Evolutionary conservation across 2,113 vertebrate genomes (phyloP), one percentile per base, ranked within the genome.

Genomic region (Proteles cristata): DNA sequence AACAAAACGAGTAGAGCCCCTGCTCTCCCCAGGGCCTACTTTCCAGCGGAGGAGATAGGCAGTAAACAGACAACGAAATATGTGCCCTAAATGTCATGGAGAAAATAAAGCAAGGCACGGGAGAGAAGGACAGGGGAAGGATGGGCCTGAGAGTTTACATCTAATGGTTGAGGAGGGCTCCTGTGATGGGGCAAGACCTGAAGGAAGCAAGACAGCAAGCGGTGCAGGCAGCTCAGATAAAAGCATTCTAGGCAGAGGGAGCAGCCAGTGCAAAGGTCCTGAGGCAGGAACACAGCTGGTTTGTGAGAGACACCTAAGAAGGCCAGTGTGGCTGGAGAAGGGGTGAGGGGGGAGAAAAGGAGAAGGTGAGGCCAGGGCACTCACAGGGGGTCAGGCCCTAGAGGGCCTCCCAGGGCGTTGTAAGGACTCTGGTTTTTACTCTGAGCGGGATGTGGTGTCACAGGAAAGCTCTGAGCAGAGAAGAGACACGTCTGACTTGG

Each of bases 231-330:
- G 55, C 28, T 4, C 31, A 88, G 35, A 31, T 35, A 84, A 80
- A 80, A 65, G 7, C 25, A 43, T 65, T 77, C 26, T 8, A 63
- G 31, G 45, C 73, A 74, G 35, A 71, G 25, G n/a, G n/a, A 93
- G 50, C 4, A 71, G 48, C 16, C 80, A 61, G 85, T 77, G 19
- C 65, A 88, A 94, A 97, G 65, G 39, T 84, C 81, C 88, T 93
- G 81, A 90, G 76, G 81, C 50, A 92, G 68, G 50, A 31, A 48
- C 6, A 23, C n/a, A 48, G 31, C 50, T 65, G 10, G 15, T 85
- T 25, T 76, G 25, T 80, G n/a, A 77, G 15, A 21, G 65, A 45
- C 2, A n/a, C 11, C 15, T 3, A 69, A 91, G 88, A 63, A 95
- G 77, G 80, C 8, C 63, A 84, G 15, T 23, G 6, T 25, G 53